Evolutionary conservation across 1,140 invertebrate species (phyloP).

Genomic region (Aphaenogaster ashmeadi): DNA sequence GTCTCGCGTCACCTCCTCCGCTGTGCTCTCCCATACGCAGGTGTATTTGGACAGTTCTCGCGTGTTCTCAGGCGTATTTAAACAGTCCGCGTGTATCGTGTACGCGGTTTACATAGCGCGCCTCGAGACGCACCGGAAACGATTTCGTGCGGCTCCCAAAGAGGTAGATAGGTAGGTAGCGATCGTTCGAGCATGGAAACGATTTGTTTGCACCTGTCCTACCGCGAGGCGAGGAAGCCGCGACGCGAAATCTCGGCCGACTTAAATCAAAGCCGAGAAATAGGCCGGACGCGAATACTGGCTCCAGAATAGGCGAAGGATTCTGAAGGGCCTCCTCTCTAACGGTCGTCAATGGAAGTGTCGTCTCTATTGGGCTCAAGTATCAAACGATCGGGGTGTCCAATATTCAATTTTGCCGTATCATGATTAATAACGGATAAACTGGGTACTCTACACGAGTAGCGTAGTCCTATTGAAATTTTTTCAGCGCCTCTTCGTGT

Average conservation of each 20-base stretch:
- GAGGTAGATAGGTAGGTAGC: background rate
- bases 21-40: background rate
- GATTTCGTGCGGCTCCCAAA: constrained; percentile 41
- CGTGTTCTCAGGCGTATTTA: constrained; percentile 12
- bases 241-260: background rate
- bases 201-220: constrained; percentile 51
- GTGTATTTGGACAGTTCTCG: constrained; percentile 55
- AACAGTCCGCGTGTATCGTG: constrained; percentile 23
- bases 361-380: background rate
- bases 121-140: background rate
- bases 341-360: constrained; percentile 16
- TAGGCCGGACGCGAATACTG: background rate
- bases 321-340: constrained; percentile 22
- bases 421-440: constrained; percentile 13
- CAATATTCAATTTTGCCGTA: background rate
- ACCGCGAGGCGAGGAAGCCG: constrained; percentile 10
- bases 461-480: background rate
- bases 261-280: constrained; percentile 15
- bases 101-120: constrained; percentile 41
- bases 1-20: constrained; percentile 18
- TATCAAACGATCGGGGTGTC: background rate
- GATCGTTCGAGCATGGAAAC: constrained; percentile 24
- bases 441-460: background rate
- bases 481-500: background rate
- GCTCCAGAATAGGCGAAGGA: background rate